Conservation (phyloP, 2,797 vertebrate genomes). For the Pseudomugil gertrudae region DNA sequence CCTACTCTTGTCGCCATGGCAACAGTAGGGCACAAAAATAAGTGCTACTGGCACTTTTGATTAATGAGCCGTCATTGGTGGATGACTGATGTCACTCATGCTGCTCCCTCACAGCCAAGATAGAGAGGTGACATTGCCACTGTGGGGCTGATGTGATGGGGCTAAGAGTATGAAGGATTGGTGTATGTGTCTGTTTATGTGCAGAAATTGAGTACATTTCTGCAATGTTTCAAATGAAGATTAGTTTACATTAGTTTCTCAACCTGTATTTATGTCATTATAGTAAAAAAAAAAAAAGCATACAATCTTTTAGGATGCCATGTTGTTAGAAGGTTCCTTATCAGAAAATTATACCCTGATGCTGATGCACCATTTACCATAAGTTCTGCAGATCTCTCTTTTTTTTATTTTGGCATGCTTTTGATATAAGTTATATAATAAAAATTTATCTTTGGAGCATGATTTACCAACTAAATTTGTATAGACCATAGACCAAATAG, state of each 20-base stretch:
- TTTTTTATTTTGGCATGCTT: conserved; percentile 21
- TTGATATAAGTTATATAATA: conserved; percentile 25
- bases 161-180: not conserved
- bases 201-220: not conserved
- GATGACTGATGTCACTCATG: conserved; percentile 79
- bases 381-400: conserved; percentile 14
- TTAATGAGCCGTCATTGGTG: conserved; percentile 80
- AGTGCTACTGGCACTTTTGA: conserved; percentile 75
- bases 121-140: conserved; percentile 55
- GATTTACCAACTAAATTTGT: conserved; percentile 40
- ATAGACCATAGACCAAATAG: conserved; percentile 41
- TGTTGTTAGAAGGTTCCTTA: not conserved
- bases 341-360: conserved; percentile 6
- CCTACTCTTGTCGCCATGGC: conserved; percentile 61
- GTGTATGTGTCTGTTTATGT: not conserved
- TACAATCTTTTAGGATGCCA: too few relatives aligned
- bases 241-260: not conserved
- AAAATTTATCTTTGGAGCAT: conserved; percentile 26
- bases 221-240: not conserved
- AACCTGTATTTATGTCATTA: too few relatives aligned
- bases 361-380: conserved; percentile 7
- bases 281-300: too few relatives aligned
- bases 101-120: conserved; percentile 59
- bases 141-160: conserved; percentile 42
- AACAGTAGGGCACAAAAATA: conserved; percentile 61